phyloP scores from a whole-genome alignment of 2,113 vertebrate genomes.

The Carettochelys insculpta region DNA sequence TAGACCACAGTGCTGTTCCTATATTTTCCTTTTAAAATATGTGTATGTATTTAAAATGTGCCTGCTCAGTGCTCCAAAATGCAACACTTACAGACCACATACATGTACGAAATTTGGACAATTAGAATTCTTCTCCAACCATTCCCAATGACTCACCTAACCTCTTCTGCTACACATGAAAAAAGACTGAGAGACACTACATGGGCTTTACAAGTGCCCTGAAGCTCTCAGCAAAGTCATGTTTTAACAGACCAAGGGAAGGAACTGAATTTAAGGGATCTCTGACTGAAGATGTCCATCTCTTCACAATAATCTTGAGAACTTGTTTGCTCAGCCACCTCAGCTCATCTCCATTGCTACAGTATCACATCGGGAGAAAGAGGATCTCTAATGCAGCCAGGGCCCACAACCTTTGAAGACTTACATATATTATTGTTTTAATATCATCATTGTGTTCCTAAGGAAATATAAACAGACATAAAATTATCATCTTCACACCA shows the following conservation, averaged over 20 bases:
- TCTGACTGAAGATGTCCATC: not conserved
- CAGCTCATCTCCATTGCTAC: not conserved
- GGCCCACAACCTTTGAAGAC: not conserved
- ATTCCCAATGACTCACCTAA: not conserved
- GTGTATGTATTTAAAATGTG: not conserved
- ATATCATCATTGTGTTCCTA: constrained; percentile 2
- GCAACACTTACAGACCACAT: not conserved
- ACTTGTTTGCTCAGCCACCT: not conserved
- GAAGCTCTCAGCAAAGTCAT: not conserved
- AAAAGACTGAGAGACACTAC: not conserved
- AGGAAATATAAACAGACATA: not conserved
- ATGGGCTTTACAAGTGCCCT: not conserved
- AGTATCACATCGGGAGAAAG: not conserved
- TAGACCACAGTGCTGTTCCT: not conserved
- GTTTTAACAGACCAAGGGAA: not conserved
- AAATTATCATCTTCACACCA: constrained; percentile 9
- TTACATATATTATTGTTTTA: not conserved
- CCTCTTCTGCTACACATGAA: not conserved
- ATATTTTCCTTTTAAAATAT: not conserved
- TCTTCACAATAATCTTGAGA: not conserved
- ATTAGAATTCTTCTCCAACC: not conserved
- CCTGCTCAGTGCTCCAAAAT: not conserved
- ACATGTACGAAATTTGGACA: not conserved
- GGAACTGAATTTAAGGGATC: not conserved
- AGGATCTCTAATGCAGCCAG: not conserved